Evolutionary conservation across 2,797 vertebrate genomes (phyloP).

Genomic region (Tragelaphus eurycerus): DNA sequence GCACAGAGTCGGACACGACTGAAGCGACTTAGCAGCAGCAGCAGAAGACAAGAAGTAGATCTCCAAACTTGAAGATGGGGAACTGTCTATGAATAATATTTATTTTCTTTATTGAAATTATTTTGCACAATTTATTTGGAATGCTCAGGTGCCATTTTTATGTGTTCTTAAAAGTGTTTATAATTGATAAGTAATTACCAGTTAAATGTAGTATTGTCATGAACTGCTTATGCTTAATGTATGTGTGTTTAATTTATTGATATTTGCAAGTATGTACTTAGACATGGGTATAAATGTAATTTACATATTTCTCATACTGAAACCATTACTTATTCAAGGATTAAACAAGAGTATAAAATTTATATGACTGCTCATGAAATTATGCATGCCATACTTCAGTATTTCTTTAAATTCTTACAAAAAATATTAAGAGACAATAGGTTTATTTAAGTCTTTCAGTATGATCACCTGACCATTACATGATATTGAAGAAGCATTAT

Average conservation of each 20-base stretch:
- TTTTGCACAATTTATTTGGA: neutral
- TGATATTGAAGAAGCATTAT: constrained; percentile 62
- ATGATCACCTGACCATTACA: constrained; percentile 54
- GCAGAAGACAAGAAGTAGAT: neutral
- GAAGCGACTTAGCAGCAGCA: no score
- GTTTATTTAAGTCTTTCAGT: constrained; percentile 63
- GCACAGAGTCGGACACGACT: rapidly evolving
- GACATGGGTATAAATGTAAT: neutral
- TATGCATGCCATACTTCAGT: neutral
- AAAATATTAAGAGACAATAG: constrained; percentile 56
- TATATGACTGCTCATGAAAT: neutral
- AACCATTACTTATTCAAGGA: constrained; percentile 2
- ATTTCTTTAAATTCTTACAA: neutral
- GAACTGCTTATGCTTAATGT: constrained; percentile 21
- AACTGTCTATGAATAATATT: neutral
- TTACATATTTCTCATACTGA: constrained; percentile 7
- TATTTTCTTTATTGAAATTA: neutral
- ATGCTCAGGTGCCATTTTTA: neutral
- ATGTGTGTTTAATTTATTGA: neutral
- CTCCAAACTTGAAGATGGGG: neutral
- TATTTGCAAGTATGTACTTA: neutral
- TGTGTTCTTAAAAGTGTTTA: constrained; percentile 5
- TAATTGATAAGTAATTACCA: neutral
- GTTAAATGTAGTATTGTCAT: neutral
- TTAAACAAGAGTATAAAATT: neutral